These are phyloP conservation scores for Meghimatium bilineatum DNA, from an alignment of 2,888 invertebrate genomes.

Conservation along the genomic window DNA sequence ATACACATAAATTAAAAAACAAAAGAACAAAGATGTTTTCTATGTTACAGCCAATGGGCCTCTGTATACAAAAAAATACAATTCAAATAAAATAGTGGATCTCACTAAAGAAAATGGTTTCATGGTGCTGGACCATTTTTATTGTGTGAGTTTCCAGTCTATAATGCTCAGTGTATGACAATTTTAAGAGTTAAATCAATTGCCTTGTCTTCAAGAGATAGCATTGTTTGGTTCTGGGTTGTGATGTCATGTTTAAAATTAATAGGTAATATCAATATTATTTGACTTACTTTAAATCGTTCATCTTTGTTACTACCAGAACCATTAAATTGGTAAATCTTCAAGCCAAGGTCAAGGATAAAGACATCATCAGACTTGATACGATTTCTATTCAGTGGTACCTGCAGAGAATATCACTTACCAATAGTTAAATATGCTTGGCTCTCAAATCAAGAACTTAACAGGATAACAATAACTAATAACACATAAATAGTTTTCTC, in stretches of 20 bases:
- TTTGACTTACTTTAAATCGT: slow-evolving; percentile 64
- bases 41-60: too few relatives aligned
- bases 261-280: slow-evolving; percentile 29
- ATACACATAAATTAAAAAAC: too few relatives aligned
- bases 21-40: too few relatives aligned
- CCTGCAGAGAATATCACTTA: slow-evolving; percentile 36
- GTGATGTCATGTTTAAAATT: too few relatives aligned
- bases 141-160: too few relatives aligned
- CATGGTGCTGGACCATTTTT: too few relatives aligned
- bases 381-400: slow-evolving; percentile 49
- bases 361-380: slow-evolving; percentile 72
- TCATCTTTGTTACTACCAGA: slow-evolving; percentile 72
- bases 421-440: not conserved
- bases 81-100: too few relatives aligned
- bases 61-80: too few relatives aligned
- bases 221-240: not conserved
- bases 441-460: not conserved
- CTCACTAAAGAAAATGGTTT: too few relatives aligned
- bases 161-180: too few relatives aligned
- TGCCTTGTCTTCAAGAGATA: not conserved
- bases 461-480: not conserved
- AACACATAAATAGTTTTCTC: not conserved
- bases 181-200: too few relatives aligned
- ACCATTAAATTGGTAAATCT: slow-evolving; percentile 74
- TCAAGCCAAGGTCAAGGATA: slow-evolving; percentile 71